Percentiles rank a stretch among this genome's conserved stretches.
Evolutionary conservation across 2,797 vertebrate genomes (phyloP).

Genomic region (Momotus momota): DNA sequence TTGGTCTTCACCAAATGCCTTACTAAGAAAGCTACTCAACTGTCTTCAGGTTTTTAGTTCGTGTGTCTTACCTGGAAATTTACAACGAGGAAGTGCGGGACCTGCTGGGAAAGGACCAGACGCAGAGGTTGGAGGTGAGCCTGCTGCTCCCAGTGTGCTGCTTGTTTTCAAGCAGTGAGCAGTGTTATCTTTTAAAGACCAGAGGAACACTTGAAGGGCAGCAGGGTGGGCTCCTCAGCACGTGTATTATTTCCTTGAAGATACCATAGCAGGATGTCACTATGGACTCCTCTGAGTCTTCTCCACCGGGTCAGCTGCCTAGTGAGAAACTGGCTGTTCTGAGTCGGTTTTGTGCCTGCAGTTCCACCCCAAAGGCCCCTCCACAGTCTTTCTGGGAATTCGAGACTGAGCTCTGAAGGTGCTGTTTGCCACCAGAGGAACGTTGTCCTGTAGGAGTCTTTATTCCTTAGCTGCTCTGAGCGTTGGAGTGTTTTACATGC

Average conservation of each 20-base stretch:
- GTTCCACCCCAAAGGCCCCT: not conserved
- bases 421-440: not conserved
- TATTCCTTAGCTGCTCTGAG: not conserved
- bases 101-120: conserved; percentile 95
- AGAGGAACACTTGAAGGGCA: not conserved
- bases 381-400: not conserved
- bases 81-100: conserved; percentile 98
- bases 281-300: not conserved
- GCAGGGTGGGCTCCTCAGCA: not conserved
- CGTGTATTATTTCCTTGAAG: not conserved
- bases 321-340: not conserved
- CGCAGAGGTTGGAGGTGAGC: conserved; percentile 94
- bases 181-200: not conserved
- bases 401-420: not conserved
- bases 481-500: not conserved
- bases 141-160: not conserved
- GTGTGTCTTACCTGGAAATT: conserved; percentile 98
- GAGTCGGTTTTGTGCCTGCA: not conserved
- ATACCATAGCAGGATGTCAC: not conserved
- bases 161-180: not conserved
- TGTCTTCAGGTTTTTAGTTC: conserved; percentile 91
- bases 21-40: not conserved
- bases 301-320: not conserved
- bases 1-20: not conserved
- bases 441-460: not conserved